phyloP scores from a whole-genome alignment of 1,140 invertebrate genomes.

The Drosophila pachea region DNA sequence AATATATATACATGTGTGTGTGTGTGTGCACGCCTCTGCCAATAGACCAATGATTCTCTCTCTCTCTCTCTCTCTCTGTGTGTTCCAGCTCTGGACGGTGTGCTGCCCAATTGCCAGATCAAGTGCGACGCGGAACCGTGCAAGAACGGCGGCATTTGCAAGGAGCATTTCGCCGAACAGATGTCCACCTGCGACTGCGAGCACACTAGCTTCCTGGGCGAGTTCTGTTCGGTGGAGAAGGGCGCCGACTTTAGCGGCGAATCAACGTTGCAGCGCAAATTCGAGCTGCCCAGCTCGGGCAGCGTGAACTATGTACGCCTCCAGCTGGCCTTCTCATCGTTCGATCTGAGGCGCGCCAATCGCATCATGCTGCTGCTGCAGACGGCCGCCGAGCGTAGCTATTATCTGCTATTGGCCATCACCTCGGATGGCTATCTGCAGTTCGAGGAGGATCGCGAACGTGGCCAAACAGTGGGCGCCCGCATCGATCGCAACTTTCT shows the following conservation, averaged over 20 bases:
- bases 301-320: constrained; percentile 86
- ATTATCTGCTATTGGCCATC: constrained; percentile 89
- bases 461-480: constrained; percentile 83
- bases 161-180: constrained; percentile 92
- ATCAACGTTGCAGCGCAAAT: constrained; percentile 88
- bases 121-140: constrained; percentile 93
- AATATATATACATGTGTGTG: background rate
- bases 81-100: constrained; percentile 80
- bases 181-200: constrained; percentile 92
- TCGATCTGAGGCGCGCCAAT: constrained; percentile 86
- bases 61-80: background rate
- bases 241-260: constrained; percentile 93
- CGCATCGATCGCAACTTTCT: constrained; percentile 88
- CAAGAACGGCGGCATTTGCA: constrained; percentile 91
- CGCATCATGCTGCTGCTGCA: constrained; percentile 88
- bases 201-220: constrained; percentile 91
- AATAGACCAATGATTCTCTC: no score
- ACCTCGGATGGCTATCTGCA: constrained; percentile 89
- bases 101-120: constrained; percentile 90
- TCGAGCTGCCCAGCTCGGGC: constrained; percentile 82
- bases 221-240: constrained; percentile 87
- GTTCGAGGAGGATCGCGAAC: constrained; percentile 91
- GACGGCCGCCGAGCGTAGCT: constrained; percentile 89
- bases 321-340: constrained; percentile 90
- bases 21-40: no score